These are phyloP conservation scores for Pampus argenteus DNA, from an alignment of 2,797 vertebrate genomes.

Conservation along the genomic window DNA sequence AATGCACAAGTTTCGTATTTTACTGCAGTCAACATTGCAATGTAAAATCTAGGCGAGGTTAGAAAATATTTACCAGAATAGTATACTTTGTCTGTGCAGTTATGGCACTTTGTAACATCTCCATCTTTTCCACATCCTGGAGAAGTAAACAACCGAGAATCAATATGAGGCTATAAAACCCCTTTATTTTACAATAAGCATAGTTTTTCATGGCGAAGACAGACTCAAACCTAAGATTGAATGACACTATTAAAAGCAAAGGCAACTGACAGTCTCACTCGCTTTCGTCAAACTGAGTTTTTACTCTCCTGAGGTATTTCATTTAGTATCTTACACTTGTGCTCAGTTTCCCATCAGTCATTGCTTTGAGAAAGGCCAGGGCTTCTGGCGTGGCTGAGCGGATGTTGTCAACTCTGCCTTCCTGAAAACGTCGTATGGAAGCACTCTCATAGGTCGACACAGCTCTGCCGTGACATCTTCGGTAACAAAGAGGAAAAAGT, in stretches of 20 bases:
- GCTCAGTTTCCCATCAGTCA: constrained; percentile 81
- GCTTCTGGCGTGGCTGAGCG: constrained; percentile 93
- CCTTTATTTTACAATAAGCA: constrained; percentile 28
- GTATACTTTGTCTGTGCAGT: constrained; percentile 93
- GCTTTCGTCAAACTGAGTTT: constrained; percentile 15
- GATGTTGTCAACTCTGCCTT: constrained; percentile 96
- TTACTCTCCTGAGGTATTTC: constrained; percentile 6
- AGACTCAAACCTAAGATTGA: constrained; percentile 16
- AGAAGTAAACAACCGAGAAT: constrained; percentile 29
- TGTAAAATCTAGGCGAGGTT: constrained; percentile 2
- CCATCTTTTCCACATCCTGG: constrained; percentile 91
- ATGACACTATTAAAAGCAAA: neutral
- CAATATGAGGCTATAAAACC: constrained; percentile 36
- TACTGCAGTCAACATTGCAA: neutral
- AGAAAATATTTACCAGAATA: constrained; percentile 86
- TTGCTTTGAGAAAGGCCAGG: constrained; percentile 89
- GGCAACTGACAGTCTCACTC: neutral
- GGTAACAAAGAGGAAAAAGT: constrained; percentile 7
- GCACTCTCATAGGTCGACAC: constrained; percentile 96
- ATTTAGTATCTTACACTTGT: constrained; percentile 60
- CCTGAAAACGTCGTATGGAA: constrained; percentile 90
- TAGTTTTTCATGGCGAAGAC: constrained; percentile 14
- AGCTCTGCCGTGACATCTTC: constrained; percentile 80
- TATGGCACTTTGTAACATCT: constrained; percentile 88
- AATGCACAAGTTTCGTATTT: neutral